Base-by-base conservation (phyloP, 2,888 invertebrate genomes). In the Melinaea menophilus region DNA sequence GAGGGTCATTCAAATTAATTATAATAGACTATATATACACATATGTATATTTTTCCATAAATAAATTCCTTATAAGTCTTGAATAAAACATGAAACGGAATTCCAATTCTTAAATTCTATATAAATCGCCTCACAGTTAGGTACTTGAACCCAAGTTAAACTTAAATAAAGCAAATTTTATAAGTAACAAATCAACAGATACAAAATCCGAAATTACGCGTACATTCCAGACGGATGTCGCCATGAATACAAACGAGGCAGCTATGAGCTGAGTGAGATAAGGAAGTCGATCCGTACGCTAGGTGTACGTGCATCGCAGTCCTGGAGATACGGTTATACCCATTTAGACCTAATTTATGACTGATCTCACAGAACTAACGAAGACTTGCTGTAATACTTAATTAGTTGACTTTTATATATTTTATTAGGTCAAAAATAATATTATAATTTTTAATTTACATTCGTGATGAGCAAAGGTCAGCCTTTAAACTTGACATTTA, bases 181-280 rank as follows among this genome's bases (percentile, higher is more conserved):
- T 62, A 62, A 66, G 63, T 46, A 65, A 65, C 59, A 61, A 69
- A 66, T 69, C 63, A 75, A 72, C 72, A 76, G 70, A 75, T 74
- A 74, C 73, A 73, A 81, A 80, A 79, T 76, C 72, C 78, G 72
- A 81, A 83, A 81, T 82, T 79, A 79, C 75, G 70, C 69, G 70
- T 76, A 76, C 76, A 79, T 77, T 75, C 76, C 82, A 80, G 79
- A 77, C 75, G 62, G n/a, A 61, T 57, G 66, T 64, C 51, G 65
- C 56, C 57, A 47, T 71, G 85, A 81, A 85, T 85, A 79, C 77
- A 70, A 79, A 84, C 79, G 62, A 72, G 69, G 54, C 69, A 68
- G 71, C 72, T 66, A 22, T 22, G 22, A 22, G 22, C 22, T 71
- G 74, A 62, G n/a, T 45, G 70, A 71, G 80, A 79, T 82, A 79